Base-by-base conservation (phyloP, 2,797 vertebrate species). In the Gallirallus australis region DNA sequence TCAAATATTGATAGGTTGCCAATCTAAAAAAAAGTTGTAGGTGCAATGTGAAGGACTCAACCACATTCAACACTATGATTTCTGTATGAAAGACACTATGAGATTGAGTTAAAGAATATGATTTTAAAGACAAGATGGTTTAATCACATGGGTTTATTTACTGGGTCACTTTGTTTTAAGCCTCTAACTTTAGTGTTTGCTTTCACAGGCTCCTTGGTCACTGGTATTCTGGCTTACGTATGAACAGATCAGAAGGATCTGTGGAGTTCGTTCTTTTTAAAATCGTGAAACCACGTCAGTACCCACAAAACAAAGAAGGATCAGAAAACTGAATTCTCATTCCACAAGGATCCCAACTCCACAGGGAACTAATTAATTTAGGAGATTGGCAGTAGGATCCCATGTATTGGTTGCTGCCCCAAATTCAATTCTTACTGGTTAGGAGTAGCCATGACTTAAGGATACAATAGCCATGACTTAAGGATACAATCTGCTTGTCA, bases 161-260 rank as follows among this genome's bases (percentile, higher is more conserved):
- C 42, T 93, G 71, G 21, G 68, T 65, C 69, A 72, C 48, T 70
- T 95, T 82, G 37, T 60, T 97, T 96, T 92, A 96, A 96, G 19
- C 89, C 17, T 93, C 83, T 98, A 83, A 97, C 37, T 89, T 97
- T 66, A 83, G 68, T 92, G 86, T 87, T 97, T 97, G 82, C 94
- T 97, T 97, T 97, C 95, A 77, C 97, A 99, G 98, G 98, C 98
- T 89, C 98, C 98, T 65, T 99, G 98, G 98, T 98, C 98, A 72
- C 78, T 98, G 97, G 98, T 98, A 31, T 99, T 99, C 97, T 99
- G 98, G 98, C 98, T 99, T 87, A 98, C 98, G 0, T 99, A 98
- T 89, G 98, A 99, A 96, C 98, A 99, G 94, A 98, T 98, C 97
- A 98, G 98, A 97, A 96, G 97, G 93, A 94, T 97, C 57, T 97